Evolutionary conservation across 2,113 vertebrate genomes (phyloP), one percentile per base, ranked within the genome.

Genomic region (Cebus imitator): DNA sequence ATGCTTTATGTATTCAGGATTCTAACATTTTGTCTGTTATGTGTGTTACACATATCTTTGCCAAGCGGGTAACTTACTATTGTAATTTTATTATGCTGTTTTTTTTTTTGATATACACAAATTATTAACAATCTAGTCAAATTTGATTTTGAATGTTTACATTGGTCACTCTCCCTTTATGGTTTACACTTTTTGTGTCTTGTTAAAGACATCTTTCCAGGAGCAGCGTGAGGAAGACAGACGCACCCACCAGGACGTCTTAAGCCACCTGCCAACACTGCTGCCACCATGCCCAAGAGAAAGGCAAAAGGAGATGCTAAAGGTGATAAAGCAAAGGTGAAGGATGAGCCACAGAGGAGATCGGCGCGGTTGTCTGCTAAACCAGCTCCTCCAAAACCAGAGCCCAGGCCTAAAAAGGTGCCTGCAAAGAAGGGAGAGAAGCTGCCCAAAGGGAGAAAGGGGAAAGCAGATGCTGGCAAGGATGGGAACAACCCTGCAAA

Each of bases 381-480:
- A 96, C 98, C 99, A 0, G 98, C 98, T 96, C 96, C 99, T 87
- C 97, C 99, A 3, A 98, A 99, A 87, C 98, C 98, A 86, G 99
- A 99, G 87, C 98, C 99, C 91, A 99, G 99, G 98, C 97, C 99
- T 94, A 99, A 99, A 96, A 99, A 99, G 97, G 97, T 98, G 96
- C 98, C 98, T 97, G 98, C 98, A 96, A 99, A 99, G 99, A 99
- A 99, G 98, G 98, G 97, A 89, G 98, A 99, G 92, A 98, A 99
- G 98, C 91, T 96, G 86, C 98, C 98, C 98, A 99, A 99, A 99
- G 99, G 99, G 97, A 98, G 99, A 99, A 99, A 99, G 99, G 99
- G 99, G 52, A 99, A 99, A 82, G 98, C 97, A 92, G 98, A 98
- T 92, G 97, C 98, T 96, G 98, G 97, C 95, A 98, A 99, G 97